Evolutionary conservation across 1,140 invertebrate species (phyloP).

Genomic region (Leptonema lineaticorne): DNA sequence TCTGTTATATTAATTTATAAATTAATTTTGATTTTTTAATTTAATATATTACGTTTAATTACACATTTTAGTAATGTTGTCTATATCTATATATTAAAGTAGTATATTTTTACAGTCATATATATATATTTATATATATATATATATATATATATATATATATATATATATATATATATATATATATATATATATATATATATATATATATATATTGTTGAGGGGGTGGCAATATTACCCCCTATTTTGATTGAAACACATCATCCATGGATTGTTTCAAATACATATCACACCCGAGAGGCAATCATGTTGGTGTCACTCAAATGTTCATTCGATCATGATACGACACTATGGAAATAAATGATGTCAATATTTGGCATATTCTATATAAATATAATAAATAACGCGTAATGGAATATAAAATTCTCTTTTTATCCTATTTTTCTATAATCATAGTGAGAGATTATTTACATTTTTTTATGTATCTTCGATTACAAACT

Average conservation of each 20-base stretch:
- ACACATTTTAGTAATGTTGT: background rate
- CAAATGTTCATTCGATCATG: constrained; percentile 42
- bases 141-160: too few species aligned
- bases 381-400: too few species aligned
- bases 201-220: background rate
- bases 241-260: constrained; percentile 39
- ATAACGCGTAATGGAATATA: too few species aligned
- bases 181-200: background rate
- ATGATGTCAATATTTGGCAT: too few species aligned
- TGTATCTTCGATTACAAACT: too few species aligned
- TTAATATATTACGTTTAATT: background rate
- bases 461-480: too few species aligned
- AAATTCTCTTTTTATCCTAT: too few species aligned
- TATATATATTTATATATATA: too few species aligned
- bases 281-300: constrained; percentile 23
- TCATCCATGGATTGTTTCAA: constrained; percentile 31
- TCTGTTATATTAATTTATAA: too few species aligned
- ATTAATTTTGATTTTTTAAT: too few species aligned
- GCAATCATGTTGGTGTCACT: constrained; percentile 42
- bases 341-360: constrained; percentile 39
- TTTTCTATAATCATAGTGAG: too few species aligned
- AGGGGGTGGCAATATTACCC: background rate
- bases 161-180: too few species aligned
- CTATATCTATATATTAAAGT: background rate
- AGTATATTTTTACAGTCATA: background rate